These are phyloP conservation scores for Carcinoscorpius rotundicauda DNA, from an alignment of 1,140 invertebrate genomes.

Conservation along the genomic window DNA sequence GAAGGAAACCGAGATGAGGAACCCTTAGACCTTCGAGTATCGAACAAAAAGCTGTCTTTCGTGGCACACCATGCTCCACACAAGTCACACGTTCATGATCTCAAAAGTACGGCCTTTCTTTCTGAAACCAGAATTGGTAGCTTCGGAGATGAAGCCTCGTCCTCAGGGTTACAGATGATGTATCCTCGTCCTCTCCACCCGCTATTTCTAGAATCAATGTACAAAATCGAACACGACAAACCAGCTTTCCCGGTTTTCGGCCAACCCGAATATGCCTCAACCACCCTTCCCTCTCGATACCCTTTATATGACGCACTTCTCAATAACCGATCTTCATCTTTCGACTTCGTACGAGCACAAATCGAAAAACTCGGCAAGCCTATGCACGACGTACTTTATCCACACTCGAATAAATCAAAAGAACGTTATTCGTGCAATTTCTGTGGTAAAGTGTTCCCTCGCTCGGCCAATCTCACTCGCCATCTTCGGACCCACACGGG, in stretches of 20 bases:
- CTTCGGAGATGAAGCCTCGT: conserved; percentile 3
- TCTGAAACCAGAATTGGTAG: neutral
- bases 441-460: conserved; percentile 91
- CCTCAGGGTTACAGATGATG: conserved; percentile 1
- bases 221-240: conserved; percentile 1
- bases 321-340: too few relatives aligned
- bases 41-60: conserved; percentile 11
- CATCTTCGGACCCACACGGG: conserved; percentile 26
- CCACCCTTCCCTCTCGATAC: too few relatives aligned
- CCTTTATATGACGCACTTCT: too few relatives aligned
- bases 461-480: conserved; percentile 43
- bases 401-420: conserved; percentile 52
- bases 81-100: conserved; percentile 17
- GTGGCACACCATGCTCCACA: conserved; percentile 6
- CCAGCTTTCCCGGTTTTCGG: too few relatives aligned
- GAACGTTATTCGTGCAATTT: conserved; percentile 95
- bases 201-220: conserved; percentile 17
- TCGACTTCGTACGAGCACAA: too few relatives aligned
- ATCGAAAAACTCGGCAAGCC: too few relatives aligned
- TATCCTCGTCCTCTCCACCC: conserved; percentile 41
- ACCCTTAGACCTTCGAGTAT: conserved; percentile 49
- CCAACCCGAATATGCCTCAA: too few relatives aligned
- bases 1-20: conserved; percentile 38
- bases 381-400: conserved; percentile 25
- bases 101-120: conserved; percentile 18